Evolutionary conservation across 2,797 vertebrate genomes (phyloP).

Genomic region (Pristis pectinata): DNA sequence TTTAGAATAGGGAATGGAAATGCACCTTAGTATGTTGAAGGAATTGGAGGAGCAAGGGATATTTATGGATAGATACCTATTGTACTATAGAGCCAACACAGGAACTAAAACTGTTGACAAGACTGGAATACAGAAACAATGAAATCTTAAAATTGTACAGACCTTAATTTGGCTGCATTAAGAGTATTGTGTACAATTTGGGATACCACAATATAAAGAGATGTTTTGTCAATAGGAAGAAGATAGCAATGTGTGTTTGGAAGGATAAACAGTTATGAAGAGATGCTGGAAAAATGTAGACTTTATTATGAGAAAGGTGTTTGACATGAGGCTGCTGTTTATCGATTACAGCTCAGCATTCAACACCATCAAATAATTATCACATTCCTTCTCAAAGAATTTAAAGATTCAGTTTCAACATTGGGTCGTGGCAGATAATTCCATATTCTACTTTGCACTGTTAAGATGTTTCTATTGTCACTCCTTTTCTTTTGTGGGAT

Average conservation of each 20-base stretch:
- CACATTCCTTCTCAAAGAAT: too few relatives aligned
- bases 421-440: too few relatives aligned
- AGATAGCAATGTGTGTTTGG: background rate
- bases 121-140: background rate
- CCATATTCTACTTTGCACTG: too few relatives aligned
- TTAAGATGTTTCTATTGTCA: too few relatives aligned
- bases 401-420: too few relatives aligned
- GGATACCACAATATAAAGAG: background rate
- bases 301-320: background rate
- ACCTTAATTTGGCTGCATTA: background rate
- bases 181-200: background rate
- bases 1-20: background rate
- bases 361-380: background rate
- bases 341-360: too few relatives aligned
- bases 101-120: background rate
- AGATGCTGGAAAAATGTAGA: background rate
- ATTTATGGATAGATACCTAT: background rate
- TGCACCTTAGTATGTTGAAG: background rate
- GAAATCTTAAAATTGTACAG: background rate
- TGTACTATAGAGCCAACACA: background rate
- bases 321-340: background rate
- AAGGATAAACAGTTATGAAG: background rate
- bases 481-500: too few relatives aligned
- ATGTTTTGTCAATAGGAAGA: background rate
- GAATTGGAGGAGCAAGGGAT: background rate